Evolutionary conservation across 92 coral and sea anemone genomes (phyloP).

Genomic region (Palythoa caribaeorum): DNA sequence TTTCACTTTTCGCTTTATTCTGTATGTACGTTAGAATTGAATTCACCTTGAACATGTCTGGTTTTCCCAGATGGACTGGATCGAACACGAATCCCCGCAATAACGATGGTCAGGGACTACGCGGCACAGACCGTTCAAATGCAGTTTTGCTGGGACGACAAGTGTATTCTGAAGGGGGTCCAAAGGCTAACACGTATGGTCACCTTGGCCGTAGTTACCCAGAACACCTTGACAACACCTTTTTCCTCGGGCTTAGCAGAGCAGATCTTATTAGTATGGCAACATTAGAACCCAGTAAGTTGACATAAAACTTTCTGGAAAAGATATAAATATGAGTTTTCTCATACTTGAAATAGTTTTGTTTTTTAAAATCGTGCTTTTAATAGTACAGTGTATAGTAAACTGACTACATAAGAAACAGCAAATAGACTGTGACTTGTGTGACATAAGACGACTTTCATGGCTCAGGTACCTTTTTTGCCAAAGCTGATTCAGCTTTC

Average conservation of each 20-base stretch:
- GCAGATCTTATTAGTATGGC: constrained; percentile 75
- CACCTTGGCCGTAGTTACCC: constrained; percentile 91
- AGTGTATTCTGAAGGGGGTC: constrained; percentile 72
- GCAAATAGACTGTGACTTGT: no score
- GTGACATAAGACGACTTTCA: no score
- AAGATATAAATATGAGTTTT: no score
- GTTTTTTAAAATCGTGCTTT: no score
- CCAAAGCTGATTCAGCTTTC: no score
- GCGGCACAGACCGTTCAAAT: constrained; percentile 95
- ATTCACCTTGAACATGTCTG: background rate
- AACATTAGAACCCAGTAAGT: constrained; percentile 81
- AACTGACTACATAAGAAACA: no score
- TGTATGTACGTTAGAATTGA: no score
- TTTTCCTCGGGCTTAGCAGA: constrained; percentile 82
- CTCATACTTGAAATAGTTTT: no score
- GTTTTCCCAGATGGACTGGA: constrained; percentile 89
- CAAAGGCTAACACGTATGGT: constrained; percentile 63
- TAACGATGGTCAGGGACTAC: constrained; percentile 95
- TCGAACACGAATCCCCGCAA: constrained; percentile 96
- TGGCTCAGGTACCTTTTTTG: no score
- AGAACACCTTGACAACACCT: constrained; percentile 76
- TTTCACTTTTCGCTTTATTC: no score
- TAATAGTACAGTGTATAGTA: no score
- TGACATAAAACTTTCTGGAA: no score
- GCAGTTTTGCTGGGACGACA: constrained; percentile 70